Conservation (phyloP, 2,113 vertebrate genomes). For the Solenodon paradoxus region DNA sequence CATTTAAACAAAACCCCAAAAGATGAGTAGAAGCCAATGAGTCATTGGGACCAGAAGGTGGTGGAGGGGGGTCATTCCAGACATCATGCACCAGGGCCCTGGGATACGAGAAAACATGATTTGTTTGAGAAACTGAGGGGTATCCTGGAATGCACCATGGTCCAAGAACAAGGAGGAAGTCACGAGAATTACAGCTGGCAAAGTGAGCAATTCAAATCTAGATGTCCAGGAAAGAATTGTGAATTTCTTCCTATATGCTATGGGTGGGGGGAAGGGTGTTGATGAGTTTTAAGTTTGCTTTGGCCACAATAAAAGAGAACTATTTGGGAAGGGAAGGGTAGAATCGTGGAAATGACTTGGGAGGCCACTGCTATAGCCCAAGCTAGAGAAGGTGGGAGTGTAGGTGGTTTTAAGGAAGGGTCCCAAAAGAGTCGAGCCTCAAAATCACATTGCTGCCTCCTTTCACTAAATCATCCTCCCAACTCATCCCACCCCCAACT, state of each 20-base stretch:
- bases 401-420: not conserved
- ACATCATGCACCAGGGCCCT: not conserved
- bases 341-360: not conserved
- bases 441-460: not conserved
- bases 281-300: not conserved
- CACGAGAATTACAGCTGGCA: not conserved
- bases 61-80: not conserved
- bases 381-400: not conserved
- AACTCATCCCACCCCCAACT: not conserved
- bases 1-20: not conserved
- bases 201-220: not conserved
- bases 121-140: not conserved
- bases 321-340: not conserved
- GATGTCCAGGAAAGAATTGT: not conserved
- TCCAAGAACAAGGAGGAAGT: not conserved
- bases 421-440: not conserved
- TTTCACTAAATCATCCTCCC: not conserved
- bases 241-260: not conserved
- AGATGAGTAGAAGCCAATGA: not conserved
- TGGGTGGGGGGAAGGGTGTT: not conserved
- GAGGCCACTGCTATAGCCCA: not conserved
- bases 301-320: not conserved
- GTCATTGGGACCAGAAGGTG: not conserved
- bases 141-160: not conserved
- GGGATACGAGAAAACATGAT: not conserved